A percentile compares a stretch with the other conserved stretches of the same genome.
phyloP scores from a whole-genome alignment of 2,888 invertebrate genomes.

The Chloromyia formosa region DNA sequence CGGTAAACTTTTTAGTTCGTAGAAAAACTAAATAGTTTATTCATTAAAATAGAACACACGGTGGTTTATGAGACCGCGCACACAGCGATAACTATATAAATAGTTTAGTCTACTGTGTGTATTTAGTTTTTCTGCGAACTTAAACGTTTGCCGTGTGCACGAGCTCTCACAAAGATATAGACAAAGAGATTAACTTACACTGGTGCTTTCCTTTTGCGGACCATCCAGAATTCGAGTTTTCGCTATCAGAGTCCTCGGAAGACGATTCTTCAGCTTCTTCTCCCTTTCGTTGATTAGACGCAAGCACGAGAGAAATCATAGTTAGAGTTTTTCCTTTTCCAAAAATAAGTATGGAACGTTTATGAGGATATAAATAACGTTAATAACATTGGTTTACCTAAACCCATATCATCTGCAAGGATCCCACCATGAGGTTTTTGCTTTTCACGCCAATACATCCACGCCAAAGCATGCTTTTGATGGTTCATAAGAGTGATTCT shows the following conservation, averaged over 20 bases:
- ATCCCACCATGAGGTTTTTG: slow-evolving; percentile 88
- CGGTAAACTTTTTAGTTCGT: too few relatives aligned
- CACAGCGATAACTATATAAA: too few relatives aligned
- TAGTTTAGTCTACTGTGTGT: too few relatives aligned
- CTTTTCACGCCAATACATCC: slow-evolving; percentile 90
- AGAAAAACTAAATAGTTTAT: too few relatives aligned
- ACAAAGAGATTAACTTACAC: slow-evolving; percentile 51
- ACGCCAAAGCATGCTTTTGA: slow-evolving; percentile 85
- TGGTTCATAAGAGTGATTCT: slow-evolving; percentile 79
- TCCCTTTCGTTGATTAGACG: slow-evolving; percentile 54
- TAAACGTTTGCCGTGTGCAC: too few relatives aligned
- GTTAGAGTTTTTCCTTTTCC: slow-evolving; percentile 74
- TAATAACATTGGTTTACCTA: slow-evolving; percentile 53
- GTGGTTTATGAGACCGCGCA: too few relatives aligned
- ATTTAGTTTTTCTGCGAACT: too few relatives aligned
- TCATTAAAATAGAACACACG: too few relatives aligned
- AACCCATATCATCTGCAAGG: slow-evolving; percentile 71
- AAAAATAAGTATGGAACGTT: slow-evolving; percentile 21
- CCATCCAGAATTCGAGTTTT: slow-evolving; percentile 54
- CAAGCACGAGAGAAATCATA: slow-evolving; percentile 78
- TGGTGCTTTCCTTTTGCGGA: slow-evolving; percentile 58
- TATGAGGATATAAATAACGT: not conserved
- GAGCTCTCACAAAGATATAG: too few relatives aligned
- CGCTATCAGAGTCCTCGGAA: slow-evolving; percentile 49
- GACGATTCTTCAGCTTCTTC: slow-evolving; percentile 47